Base-by-base conservation (phyloP, 2,113 vertebrate genomes). In the Thoracochromis brauschi region DNA sequence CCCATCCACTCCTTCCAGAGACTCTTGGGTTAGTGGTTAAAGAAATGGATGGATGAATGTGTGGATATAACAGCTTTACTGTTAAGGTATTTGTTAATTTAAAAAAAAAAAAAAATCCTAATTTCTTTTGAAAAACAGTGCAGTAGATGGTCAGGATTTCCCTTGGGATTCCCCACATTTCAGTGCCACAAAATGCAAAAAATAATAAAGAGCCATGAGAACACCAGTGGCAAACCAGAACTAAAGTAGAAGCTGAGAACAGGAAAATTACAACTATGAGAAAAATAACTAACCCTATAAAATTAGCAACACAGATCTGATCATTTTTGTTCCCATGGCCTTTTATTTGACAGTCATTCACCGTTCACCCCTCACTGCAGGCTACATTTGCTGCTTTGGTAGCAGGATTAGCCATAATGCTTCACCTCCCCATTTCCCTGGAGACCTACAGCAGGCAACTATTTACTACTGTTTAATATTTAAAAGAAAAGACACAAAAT, bases 401-500 rank as follows among this genome's bases (percentile, higher is more conserved):
- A 57, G 63, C 31, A 87, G 75, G 85, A 87, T 93, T 86, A 89
- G 5, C 88, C 75, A 86, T 21, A 31, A 83, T 85, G 53, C 78
- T 54, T 63, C 29, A 47, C 65, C 82, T 84, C 80, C 87, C n/a
- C 45, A 19, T 4, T 58, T 42, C 53, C 65, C 63, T 35, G 9
- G 71, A 71, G 85, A 55, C 40, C n/a, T 21, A 8, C 81, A 57
- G 26, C 10, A 40, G 42, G 49, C 19, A 33, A 78, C 38, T 7
- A 12, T 79, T 65, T 29, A 71, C 60, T 73, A 2, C 17, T 8
- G 40, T 73, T 83, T 80, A 31, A 88, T 86, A 80, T 87, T 90
- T 85, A 51, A 47, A 78, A 75, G 51, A 81, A 33, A 45, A 80
- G 45, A 65, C 83, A 45, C 58, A 17, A 3, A 83, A 87, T 71